These are phyloP conservation scores for Lasioglossum lativentre DNA, from an alignment of 2,888 invertebrate genomes.

Conservation along the genomic window DNA sequence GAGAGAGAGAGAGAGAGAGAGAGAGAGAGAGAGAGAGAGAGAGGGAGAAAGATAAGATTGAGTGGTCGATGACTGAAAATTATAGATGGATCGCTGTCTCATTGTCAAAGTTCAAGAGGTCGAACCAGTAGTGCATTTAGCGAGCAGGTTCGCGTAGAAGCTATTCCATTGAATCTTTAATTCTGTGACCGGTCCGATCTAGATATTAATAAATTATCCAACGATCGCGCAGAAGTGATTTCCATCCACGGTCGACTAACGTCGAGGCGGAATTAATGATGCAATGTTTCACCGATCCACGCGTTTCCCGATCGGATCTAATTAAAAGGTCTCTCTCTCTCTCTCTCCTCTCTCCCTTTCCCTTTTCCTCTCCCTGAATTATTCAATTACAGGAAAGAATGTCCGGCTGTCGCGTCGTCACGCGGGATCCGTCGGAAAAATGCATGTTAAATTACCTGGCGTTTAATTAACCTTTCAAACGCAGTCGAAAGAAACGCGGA, in stretches of 20 bases:
- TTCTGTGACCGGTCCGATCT: not conserved
- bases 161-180: not conserved
- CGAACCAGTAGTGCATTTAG: not conserved
- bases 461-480: constrained; percentile 44
- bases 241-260: constrained; percentile 18
- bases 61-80: not conserved
- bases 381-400: constrained; percentile 40
- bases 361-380: constrained; percentile 1
- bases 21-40: not conserved
- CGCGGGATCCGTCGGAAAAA: constrained; percentile 12
- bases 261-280: constrained; percentile 40
- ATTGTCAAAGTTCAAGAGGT: constrained; percentile 2
- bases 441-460: constrained; percentile 31
- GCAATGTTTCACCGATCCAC: constrained; percentile 22
- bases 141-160: not conserved
- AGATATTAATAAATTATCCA: constrained; percentile 20
- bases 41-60: not conserved
- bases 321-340: constrained; percentile 15
- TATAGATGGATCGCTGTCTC: not conserved
- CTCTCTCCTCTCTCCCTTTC: not conserved
- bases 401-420: not conserved
- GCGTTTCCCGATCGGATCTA: constrained; percentile 7
- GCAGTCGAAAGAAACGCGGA: not conserved
- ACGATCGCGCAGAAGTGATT: constrained; percentile 21
- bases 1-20: not conserved